Percentiles rank a stretch among this genome's conserved stretches.
phyloP scores from a whole-genome alignment of 2,888 invertebrate species.

The Noctua janthina region DNA sequence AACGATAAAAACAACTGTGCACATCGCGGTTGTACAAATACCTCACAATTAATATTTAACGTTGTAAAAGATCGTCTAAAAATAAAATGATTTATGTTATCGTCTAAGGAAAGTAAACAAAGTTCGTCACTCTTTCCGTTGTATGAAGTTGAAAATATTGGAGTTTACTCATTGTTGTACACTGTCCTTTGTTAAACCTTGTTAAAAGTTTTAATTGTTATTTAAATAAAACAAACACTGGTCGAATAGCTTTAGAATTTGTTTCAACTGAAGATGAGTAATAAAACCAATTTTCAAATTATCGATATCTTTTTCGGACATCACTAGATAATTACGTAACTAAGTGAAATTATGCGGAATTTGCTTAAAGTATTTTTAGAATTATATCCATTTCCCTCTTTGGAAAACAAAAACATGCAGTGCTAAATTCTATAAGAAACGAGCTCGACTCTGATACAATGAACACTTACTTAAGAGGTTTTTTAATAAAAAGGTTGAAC shows the following conservation, averaged over 20 bases:
- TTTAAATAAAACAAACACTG: slow-evolving; percentile 27
- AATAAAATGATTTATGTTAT: slow-evolving; percentile 31
- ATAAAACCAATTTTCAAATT: neutral
- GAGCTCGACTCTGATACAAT: neutral
- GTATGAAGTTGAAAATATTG: slow-evolving; percentile 34
- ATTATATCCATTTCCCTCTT: neutral
- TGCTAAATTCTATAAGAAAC: neutral
- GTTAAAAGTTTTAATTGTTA: slow-evolving; percentile 54
- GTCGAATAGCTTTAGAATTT: slow-evolving; percentile 20
- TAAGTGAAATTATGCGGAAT: neutral
- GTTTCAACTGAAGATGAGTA: neutral
- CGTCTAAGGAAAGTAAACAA: slow-evolving; percentile 13
- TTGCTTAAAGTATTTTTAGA: neutral
- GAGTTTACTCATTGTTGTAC: slow-evolving; percentile 35
- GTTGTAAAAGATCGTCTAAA: neutral
- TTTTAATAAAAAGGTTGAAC: neutral
- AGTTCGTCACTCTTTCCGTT: slow-evolving; percentile 30
- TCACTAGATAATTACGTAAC: slow-evolving; percentile 8
- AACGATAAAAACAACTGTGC: neutral
- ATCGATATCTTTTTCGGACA: neutral
- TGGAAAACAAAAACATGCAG: neutral
- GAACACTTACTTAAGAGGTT: neutral
- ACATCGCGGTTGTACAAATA: neutral
- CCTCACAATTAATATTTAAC: neutral
- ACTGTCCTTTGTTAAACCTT: slow-evolving; percentile 25